A percentile compares a stretch with the other conserved stretches of the same genome.
Evolutionary conservation across 37 sponge, comb jelly and placozoan genomes (phyloP).

Genomic region (Cladorhizidae sp.): DNA sequence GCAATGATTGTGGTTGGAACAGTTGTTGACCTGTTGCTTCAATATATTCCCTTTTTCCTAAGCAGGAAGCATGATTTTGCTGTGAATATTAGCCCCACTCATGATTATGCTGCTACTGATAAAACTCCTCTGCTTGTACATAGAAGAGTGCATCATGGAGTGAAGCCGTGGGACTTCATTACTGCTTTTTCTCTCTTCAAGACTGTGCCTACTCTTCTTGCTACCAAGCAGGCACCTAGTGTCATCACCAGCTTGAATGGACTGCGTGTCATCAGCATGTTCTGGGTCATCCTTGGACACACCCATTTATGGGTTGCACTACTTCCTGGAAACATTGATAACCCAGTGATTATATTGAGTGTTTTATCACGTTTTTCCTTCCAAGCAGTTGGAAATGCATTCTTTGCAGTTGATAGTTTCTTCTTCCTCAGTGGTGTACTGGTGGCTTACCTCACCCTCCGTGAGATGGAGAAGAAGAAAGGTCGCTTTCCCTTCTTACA

Average conservation of each 20-base stretch:
- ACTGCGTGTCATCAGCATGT: conserved; percentile 81
- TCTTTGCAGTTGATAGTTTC: conserved; percentile 72
- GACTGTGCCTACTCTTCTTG: conserved; percentile 47
- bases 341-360: not conserved
- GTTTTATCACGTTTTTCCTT: conserved; percentile 21
- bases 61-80: not conserved
- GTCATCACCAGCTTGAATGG: conserved; percentile 76
- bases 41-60: not conserved
- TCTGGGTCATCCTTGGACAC: conserved; percentile 84
- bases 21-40: conserved; percentile 11
- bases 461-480: conserved; percentile 44
- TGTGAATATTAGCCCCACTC: not conserved
- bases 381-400: conserved; percentile 53
- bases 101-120: not conserved
- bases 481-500: conserved; percentile 62
- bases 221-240: conserved; percentile 53
- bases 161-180: conserved; percentile 5
- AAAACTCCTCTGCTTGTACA: conserved; percentile 6
- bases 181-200: conserved; percentile 73
- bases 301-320: conserved; percentile 13
- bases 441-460: no score
- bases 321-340: not conserved
- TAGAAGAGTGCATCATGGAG: not conserved
- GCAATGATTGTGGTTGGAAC: conserved; percentile 13
- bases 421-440: no score